Evolutionary conservation across 2,113 vertebrate genomes (phyloP), one percentile per base, ranked within the genome.

Genomic region (Noctilio leporinus): DNA sequence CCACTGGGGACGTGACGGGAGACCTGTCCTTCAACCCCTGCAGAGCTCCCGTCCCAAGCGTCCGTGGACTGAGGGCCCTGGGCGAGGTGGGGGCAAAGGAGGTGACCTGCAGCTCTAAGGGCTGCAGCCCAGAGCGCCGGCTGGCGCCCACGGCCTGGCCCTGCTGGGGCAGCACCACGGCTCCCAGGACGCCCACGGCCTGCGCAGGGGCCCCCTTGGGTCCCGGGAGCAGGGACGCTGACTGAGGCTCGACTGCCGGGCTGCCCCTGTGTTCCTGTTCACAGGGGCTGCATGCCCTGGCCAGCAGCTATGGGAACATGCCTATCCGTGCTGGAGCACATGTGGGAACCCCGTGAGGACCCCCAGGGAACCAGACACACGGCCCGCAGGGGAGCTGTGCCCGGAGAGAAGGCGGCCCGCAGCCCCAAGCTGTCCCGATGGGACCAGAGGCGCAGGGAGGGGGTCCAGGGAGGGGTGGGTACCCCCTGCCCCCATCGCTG

Each of bases 261-360:
- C 96, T 17, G 53, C 72, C 38, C 96, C 94, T 0, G 98, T 73
- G 84, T 97, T 98, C n/a, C 94, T 43, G 82, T 98, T 98, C 96
- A 92, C 40, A 0, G 97, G 98, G 97, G 84, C 55, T 96, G 97
- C 26, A 93, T 22, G 55, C 96, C 97, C 94, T 88, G 95, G 96
- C 62, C n/a, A 11, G 94, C 67, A 20, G 69, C 98, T 98, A 86
- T 1, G 12, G 75, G 24, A 86, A n/a, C 10, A 83, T 38, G 70
- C n/a, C 1, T 4, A 16, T 92, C 47, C 91, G 78, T 1, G 30
- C 26, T 16, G 14, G 40, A 38, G 49, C 20, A 7, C 0, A 6
- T 11, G 24, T 0, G 4, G 7, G 53, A 16, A 40, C 28, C 72
- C 55, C 2, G 1, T 0, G 10, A 77, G 47, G 67, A 51, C 12